Evolutionary conservation across 2,888 invertebrate species (phyloP).

Genomic region (Xanthorhoe spadicearia): DNA sequence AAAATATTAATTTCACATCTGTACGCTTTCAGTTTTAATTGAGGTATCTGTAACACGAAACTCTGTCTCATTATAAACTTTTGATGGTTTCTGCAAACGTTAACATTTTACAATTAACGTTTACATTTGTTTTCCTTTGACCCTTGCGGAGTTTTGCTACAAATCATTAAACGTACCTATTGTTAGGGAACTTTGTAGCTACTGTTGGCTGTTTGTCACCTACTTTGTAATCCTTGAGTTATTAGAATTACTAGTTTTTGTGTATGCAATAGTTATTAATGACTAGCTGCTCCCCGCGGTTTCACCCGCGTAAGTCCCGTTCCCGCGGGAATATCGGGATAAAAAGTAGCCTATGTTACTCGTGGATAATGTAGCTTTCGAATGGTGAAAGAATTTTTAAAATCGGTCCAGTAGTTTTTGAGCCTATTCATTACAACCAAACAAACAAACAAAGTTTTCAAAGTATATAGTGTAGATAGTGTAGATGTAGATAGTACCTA

Average conservation of each 20-base stretch:
- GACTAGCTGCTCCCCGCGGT: too few relatives aligned
- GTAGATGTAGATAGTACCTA: too few relatives aligned
- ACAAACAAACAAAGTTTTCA: too few relatives aligned
- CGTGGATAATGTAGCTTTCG: too few relatives aligned
- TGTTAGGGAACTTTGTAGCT: constrained; percentile 7
- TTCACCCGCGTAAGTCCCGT: too few relatives aligned
- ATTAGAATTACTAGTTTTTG: background rate
- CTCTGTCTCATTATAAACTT: constrained; percentile 58
- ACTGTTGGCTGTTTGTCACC: constrained; percentile 14
- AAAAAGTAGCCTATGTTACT: too few relatives aligned
- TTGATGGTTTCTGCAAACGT: constrained; percentile 56
- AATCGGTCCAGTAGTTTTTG: too few relatives aligned
- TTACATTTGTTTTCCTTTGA: constrained; percentile 28
- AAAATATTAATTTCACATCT: constrained; percentile 2
- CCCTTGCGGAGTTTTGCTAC: constrained; percentile 16
- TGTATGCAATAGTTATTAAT: background rate
- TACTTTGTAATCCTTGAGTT: constrained; percentile 5
- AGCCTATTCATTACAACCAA: too few relatives aligned
- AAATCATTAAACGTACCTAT: constrained; percentile 16
- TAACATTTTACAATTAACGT: constrained; percentile 26
- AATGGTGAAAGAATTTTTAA: too few relatives aligned
- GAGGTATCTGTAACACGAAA: constrained; percentile 28
- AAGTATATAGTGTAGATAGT: too few relatives aligned
- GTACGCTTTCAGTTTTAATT: background rate
- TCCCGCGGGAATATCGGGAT: too few relatives aligned